A percentile compares a stretch with the other conserved stretches of the same genome.
Conservation (phyloP, 2,888 invertebrate species). For the Eurytoma californica region DNA sequence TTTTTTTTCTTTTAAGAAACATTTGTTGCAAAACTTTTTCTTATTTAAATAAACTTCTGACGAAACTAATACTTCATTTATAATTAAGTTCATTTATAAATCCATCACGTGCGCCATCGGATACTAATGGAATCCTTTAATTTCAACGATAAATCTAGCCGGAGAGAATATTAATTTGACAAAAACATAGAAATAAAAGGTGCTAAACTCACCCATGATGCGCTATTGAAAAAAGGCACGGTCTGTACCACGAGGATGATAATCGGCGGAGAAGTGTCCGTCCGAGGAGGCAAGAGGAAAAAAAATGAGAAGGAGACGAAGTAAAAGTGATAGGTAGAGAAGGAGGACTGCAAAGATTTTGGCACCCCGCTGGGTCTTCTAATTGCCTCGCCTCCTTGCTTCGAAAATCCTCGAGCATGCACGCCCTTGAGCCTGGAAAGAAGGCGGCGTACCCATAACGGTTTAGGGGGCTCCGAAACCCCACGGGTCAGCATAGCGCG, state of each 20-base stretch:
- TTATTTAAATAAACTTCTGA: too few relatives aligned
- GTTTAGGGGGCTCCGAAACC: constrained; percentile 64
- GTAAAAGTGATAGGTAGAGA: constrained; percentile 45
- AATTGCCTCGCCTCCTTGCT: constrained; percentile 72
- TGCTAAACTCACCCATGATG: constrained; percentile 2
- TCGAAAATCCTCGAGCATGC: constrained; percentile 60
- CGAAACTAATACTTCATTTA: too few relatives aligned
- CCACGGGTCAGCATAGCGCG: constrained; percentile 56
- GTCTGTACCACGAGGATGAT: neutral
- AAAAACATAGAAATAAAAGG: neutral
- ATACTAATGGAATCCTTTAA: too few relatives aligned
- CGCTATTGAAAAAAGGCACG: neutral
- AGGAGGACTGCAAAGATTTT: constrained; percentile 67
- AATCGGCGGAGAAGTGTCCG: neutral
- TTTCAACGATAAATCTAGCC: neutral
- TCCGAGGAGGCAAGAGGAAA: neutral
- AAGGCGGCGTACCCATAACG: constrained; percentile 46
- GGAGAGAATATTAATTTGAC: constrained; percentile 27
- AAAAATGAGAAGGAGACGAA: constrained; percentile 41
- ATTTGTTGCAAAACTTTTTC: too few relatives aligned
- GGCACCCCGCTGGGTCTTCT: constrained; percentile 73
- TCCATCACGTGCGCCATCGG: too few relatives aligned
- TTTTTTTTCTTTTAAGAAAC: too few relatives aligned
- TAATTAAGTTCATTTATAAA: too few relatives aligned
- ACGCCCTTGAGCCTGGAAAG: constrained; percentile 72